These are phyloP conservation scores for Petrocephalus schoutedeni DNA, from an alignment of 2,797 vertebrate genomes.

Conservation along the genomic window DNA sequence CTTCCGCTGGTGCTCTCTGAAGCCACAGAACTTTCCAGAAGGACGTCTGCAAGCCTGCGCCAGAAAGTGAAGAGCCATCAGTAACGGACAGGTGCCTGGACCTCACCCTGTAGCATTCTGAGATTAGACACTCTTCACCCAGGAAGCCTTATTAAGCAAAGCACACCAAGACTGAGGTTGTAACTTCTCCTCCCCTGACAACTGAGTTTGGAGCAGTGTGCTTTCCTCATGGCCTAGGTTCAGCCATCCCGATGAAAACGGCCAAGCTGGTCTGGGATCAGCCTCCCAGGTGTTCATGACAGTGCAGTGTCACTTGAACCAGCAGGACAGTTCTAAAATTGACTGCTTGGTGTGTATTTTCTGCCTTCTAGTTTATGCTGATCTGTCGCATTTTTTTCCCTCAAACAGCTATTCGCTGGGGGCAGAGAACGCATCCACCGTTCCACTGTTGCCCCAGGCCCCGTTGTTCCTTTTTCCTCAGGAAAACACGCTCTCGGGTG, in stretches of 20 bases:
- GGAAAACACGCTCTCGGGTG: background rate
- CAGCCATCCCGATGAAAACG: background rate
- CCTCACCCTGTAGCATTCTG: background rate
- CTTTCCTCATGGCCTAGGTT: background rate
- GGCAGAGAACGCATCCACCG: background rate
- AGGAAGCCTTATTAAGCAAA: background rate
- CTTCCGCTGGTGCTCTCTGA: background rate
- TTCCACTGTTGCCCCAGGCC: background rate
- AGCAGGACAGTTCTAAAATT: background rate
- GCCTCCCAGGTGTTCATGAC: background rate
- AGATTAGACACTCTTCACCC: background rate
- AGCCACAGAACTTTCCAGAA: slow-evolving; percentile 11
- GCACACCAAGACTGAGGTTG: background rate
- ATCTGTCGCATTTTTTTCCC: background rate
- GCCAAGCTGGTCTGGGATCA: slow-evolving; percentile 4
- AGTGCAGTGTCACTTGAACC: background rate
- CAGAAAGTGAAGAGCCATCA: background rate
- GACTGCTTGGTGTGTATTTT: background rate
- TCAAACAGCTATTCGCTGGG: background rate
- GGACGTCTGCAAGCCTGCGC: background rate
- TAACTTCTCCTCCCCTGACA: background rate
- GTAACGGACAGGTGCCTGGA: background rate
- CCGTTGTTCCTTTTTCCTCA: background rate
- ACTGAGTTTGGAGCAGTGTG: background rate
- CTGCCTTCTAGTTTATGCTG: background rate